These are phyloP conservation scores for Dasyurus viverrinus DNA, from an alignment of 2,113 vertebrate species.

Conservation along the genomic window DNA sequence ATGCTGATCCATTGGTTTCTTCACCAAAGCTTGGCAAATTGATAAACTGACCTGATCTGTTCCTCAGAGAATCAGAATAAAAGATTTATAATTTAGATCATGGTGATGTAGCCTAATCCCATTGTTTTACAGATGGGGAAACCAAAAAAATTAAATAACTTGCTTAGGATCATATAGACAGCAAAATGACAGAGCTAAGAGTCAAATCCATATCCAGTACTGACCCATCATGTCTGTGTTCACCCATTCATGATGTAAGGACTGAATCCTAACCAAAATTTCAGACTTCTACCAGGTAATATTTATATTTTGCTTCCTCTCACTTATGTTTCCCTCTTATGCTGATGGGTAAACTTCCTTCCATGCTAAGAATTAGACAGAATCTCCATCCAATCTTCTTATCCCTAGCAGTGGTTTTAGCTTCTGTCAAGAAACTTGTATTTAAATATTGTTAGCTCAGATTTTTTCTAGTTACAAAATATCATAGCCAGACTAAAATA, in stretches of 20 bases:
- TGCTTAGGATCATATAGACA: neutral
- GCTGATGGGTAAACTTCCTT: neutral
- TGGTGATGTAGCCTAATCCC: neutral
- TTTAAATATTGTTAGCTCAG: neutral
- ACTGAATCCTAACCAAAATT: neutral
- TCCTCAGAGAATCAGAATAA: neutral
- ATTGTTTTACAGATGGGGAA: neutral
- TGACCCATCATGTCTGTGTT: neutral
- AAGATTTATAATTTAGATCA: neutral
- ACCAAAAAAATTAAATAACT: neutral
- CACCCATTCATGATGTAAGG: neutral
- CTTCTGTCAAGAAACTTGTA: neutral
- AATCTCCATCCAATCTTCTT: neutral
- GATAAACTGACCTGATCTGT: neutral
- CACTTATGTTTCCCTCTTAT: neutral
- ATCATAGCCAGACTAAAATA: neutral
- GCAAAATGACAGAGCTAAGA: neutral
- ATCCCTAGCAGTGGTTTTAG: neutral
- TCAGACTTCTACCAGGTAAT: neutral
- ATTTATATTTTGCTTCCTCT: neutral
- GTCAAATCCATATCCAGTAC: neutral
- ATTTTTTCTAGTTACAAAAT: neutral
- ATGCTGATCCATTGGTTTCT: neutral
- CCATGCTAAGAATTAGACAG: neutral
- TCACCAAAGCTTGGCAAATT: neutral